phyloP scores from a whole-genome alignment of 2,113 vertebrate species.

The Notiomystis cincta region DNA sequence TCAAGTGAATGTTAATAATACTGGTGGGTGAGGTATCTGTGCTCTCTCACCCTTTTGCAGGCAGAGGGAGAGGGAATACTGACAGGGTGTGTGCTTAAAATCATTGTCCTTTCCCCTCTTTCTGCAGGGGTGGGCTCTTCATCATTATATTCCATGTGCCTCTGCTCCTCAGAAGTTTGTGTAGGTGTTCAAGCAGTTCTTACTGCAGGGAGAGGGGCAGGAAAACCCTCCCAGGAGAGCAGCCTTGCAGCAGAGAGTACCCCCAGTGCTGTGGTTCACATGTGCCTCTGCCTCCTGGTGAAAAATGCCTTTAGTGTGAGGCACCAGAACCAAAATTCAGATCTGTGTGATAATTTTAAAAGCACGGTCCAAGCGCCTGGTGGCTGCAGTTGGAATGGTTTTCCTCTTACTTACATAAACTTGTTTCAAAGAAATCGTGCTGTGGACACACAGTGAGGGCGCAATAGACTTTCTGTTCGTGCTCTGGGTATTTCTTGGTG shows the following conservation, averaged over 20 bases:
- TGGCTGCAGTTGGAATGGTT: neutral
- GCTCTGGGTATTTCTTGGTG: neutral
- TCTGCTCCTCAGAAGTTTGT: neutral
- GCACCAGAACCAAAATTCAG: neutral
- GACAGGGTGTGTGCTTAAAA: neutral
- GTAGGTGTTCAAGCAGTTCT: rapidly evolving
- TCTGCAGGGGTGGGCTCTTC: neutral
- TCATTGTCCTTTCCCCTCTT: neutral
- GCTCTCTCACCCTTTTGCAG: neutral
- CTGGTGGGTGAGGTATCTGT: neutral
- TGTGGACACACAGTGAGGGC: neutral
- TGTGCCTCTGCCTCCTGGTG: neutral
- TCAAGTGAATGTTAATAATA: neutral
- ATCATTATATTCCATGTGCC: rapidly evolving
- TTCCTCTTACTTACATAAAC: neutral
- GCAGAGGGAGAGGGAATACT: neutral
- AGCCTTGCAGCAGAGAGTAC: neutral
- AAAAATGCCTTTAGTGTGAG: neutral
- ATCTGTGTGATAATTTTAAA: neutral
- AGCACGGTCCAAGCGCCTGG: neutral
- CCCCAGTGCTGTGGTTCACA: neutral
- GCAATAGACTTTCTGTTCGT: neutral
- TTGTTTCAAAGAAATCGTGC: neutral
- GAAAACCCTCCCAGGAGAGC: neutral
- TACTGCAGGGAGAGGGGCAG: neutral